Base-by-base conservation (phyloP, 2,797 vertebrate genomes). In the Nannoperca obscura region DNA sequence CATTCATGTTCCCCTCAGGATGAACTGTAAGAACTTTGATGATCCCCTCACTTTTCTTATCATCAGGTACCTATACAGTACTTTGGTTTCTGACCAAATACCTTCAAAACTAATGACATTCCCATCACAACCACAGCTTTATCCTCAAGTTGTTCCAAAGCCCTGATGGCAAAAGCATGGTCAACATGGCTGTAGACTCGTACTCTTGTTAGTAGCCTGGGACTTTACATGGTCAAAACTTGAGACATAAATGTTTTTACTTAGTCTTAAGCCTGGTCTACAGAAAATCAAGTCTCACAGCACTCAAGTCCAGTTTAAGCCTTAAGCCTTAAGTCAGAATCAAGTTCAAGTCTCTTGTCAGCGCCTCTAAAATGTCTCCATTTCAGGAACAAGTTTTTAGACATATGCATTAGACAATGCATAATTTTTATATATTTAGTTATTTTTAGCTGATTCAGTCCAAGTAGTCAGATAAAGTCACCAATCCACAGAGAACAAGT, bases 321-420 rank as follows among this genome's bases (percentile, higher is more conserved):
- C 5, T 44, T 5, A 49, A 38, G 22, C 2, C 27, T 27, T 1
- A 50, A 11, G 24, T 74, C 11, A n/a, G 46, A 54, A 17, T 67
- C 36, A n/a, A 11, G 40, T 40, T 65, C 17, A 55, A 61, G 27
- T 40, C 10, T 69, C 17, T 71, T 73, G 64, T 34, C 14, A 71
- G 76, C 76, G 8, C 12, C 38, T 36, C 20, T 13, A 2, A 74
- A 54, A 64, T 46, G 24, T 71, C 30, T 19, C 14, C 1, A 53
- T 83, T 76, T 70, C 17, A 78, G 78, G 64, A 34, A 57, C 34
- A 5, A 0, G 4, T 11, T 3, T 32, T 53, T 58, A 27, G 24
- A 27, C 24, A 27, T 27, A 27, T 27, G 24, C 24, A 27, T 64
- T 12, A 59, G 27, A 87, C 50, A 24, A 5, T 32, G 52, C 70